Percentiles rank a stretch among this genome's conserved stretches.
These are phyloP conservation scores for Rhipidura dahli DNA, from an alignment of 2,113 vertebrate species.

Conservation along the genomic window DNA sequence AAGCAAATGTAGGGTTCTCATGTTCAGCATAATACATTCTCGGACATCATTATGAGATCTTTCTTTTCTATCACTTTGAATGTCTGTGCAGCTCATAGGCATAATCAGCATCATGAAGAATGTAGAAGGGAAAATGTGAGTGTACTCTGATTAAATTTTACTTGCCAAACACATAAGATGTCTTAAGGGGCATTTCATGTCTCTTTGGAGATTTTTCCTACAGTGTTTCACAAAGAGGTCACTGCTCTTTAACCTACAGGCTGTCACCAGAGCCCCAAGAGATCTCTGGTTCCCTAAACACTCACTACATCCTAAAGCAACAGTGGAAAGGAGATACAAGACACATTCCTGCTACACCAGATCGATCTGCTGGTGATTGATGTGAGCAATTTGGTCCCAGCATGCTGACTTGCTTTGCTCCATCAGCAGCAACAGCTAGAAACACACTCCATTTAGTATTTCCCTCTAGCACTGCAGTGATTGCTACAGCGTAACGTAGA, in stretches of 20 bases:
- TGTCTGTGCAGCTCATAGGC: not conserved
- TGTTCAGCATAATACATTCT: not conserved
- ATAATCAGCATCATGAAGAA: not conserved
- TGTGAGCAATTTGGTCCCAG: not conserved
- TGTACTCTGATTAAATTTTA: not conserved
- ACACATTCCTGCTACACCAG: not conserved
- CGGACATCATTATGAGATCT: not conserved
- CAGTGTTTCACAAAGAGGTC: not conserved
- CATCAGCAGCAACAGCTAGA: not conserved
- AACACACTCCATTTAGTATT: not conserved
- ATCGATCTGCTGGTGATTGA: not conserved
- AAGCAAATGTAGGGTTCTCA: not conserved
- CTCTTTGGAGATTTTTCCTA: not conserved
- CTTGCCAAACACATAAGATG: not conserved
- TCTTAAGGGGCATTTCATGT: not conserved
- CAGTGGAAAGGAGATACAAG: not conserved
- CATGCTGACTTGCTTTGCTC: not conserved
- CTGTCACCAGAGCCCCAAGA: not conserved
- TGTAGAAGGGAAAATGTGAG: not conserved
- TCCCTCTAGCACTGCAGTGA: not conserved
- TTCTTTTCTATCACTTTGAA: not conserved
- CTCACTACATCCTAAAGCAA: not conserved
- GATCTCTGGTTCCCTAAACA: not conserved
- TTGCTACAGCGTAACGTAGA: not conserved
- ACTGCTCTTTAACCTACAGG: not conserved